These are phyloP conservation scores for Phortica magna DNA, from an alignment of 2,888 invertebrate genomes.

Conservation along the genomic window DNA sequence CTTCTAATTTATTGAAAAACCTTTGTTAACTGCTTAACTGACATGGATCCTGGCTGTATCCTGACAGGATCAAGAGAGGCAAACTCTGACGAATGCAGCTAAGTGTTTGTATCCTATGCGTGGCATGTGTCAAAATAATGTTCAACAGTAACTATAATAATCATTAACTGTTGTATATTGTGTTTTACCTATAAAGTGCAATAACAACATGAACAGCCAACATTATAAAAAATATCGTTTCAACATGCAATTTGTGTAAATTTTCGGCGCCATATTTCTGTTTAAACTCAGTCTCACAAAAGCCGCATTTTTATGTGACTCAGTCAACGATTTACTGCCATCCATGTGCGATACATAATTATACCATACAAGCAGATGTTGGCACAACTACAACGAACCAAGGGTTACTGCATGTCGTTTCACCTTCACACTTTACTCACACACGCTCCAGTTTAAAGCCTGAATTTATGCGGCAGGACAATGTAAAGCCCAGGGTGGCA, in stretches of 20 bases:
- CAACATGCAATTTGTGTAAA: neutral
- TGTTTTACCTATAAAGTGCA: constrained; percentile 5
- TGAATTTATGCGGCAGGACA: constrained; percentile 30
- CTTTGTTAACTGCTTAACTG: too few species aligned
- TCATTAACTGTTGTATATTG: neutral
- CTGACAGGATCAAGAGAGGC: too few species aligned
- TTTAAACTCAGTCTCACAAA: constrained; percentile 23
- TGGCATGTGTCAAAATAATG: constrained; percentile 12
- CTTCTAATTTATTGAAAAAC: neutral
- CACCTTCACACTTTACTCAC: constrained; percentile 28
- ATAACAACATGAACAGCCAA: constrained; percentile 48
- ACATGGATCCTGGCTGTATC: too few species aligned
- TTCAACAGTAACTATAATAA: neutral
- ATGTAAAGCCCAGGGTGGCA: too few species aligned
- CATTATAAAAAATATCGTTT: constrained; percentile 35
- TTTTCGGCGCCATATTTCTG: constrained; percentile 40
- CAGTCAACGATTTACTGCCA: constrained; percentile 19
- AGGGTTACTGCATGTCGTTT: neutral
- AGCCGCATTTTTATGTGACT: constrained; percentile 22
- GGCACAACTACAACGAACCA: too few species aligned
- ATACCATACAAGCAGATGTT: neutral
- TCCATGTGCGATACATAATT: neutral
- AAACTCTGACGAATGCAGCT: too few species aligned
- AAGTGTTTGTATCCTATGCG: neutral
- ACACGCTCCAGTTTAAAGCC: constrained; percentile 58